Evolutionary conservation across 2,888 invertebrate genomes (phyloP).

Genomic region (Parochlus steinenii): DNA sequence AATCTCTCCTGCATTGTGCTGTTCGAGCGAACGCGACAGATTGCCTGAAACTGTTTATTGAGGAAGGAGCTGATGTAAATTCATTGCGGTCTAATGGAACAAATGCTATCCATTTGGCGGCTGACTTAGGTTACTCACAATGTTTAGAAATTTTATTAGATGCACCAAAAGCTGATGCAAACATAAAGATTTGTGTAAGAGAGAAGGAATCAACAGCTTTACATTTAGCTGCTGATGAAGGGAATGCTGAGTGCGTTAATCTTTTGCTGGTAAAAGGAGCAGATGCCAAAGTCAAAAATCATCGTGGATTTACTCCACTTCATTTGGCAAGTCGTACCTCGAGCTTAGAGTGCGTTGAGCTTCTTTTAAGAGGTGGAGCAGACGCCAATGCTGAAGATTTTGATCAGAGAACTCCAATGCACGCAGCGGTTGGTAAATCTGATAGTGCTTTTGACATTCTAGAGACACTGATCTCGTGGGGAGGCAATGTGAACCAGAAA

Average conservation of each 20-base stretch:
- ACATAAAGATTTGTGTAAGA: constrained; percentile 47
- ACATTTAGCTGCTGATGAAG: constrained; percentile 78
- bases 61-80: constrained; percentile 59
- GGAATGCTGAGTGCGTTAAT: constrained; percentile 66
- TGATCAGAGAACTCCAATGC: constrained; percentile 65
- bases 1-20: constrained; percentile 68
- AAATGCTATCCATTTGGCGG: constrained; percentile 65
- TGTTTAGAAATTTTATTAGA: constrained; percentile 59
- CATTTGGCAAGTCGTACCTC: constrained; percentile 71
- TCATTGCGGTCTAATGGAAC: constrained; percentile 57
- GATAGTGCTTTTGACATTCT: constrained; percentile 65
- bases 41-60: constrained; percentile 57
- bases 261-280: constrained; percentile 56
- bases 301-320: constrained; percentile 67
- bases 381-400: constrained; percentile 66
- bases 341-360: constrained; percentile 64
- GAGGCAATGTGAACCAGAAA: constrained; percentile 66
- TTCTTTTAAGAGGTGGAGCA: constrained; percentile 52
- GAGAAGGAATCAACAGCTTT: constrained; percentile 63
- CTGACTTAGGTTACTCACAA: constrained; percentile 60
- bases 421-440: constrained; percentile 72
- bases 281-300: constrained; percentile 54
- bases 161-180: constrained; percentile 51
- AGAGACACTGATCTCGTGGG: constrained; percentile 60
- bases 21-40: constrained; percentile 71